Percentiles rank a stretch among this genome's conserved stretches.
Evolutionary conservation across 2,888 invertebrate species (phyloP).

Genomic region (Agrochola litura): DNA sequence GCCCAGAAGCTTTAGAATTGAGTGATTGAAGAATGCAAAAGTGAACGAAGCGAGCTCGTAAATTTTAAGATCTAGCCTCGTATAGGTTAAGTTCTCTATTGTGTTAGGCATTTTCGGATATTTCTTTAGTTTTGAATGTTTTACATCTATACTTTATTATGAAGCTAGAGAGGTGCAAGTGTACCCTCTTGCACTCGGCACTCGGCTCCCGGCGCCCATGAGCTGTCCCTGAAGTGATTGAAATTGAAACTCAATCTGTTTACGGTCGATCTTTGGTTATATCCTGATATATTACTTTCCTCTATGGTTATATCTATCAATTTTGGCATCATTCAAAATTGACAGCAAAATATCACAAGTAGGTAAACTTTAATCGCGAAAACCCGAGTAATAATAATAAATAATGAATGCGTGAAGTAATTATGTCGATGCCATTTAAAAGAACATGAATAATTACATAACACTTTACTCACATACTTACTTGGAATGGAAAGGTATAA

Average conservation of each 20-base stretch:
- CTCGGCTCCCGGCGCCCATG: too few species aligned
- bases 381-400: constrained; percentile 4
- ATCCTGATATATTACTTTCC: too few species aligned
- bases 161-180: too few species aligned
- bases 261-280: not conserved
- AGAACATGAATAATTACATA: not conserved
- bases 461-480: constrained; percentile 3
- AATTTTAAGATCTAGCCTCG: too few species aligned
- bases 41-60: too few species aligned
- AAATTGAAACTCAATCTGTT: constrained; percentile 2
- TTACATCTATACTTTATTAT: too few species aligned
- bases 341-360: constrained; percentile 7
- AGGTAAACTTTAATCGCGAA: not conserved
- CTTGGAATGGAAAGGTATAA: not conserved
- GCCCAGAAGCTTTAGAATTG: too few species aligned
- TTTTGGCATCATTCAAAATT: constrained; percentile 11
- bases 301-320: not conserved
- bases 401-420: constrained; percentile 10
- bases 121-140: too few species aligned
- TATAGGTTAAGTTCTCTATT: too few species aligned
- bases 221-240: not conserved
- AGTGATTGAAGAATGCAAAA: too few species aligned
- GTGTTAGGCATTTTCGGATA: too few species aligned
- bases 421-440: not conserved
- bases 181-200: too few species aligned